A percentile compares a stretch with the other conserved stretches of the same genome.
These are phyloP conservation scores for Elanoides forficatus DNA, from an alignment of 2,113 vertebrate species.

Conservation along the genomic window DNA sequence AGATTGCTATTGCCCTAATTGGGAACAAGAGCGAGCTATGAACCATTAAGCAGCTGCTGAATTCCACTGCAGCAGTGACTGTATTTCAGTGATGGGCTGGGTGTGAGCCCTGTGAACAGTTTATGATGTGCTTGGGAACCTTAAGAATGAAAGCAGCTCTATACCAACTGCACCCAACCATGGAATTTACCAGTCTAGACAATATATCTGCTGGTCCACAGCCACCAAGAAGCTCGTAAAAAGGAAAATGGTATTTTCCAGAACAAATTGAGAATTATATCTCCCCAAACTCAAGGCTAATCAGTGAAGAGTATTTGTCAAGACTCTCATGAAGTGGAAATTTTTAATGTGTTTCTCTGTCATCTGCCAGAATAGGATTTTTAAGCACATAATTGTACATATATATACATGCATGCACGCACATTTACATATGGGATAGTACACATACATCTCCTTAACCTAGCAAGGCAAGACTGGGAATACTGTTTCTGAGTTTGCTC, in stretches of 20 bases:
- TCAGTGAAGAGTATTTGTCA: neutral
- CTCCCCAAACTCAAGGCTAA: neutral
- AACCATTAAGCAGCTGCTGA: conserved; percentile 27
- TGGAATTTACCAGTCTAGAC: neutral
- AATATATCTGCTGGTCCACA: neutral
- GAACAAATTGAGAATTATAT: neutral
- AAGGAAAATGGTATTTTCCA: neutral
- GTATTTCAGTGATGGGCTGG: neutral
- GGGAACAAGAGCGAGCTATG: neutral
- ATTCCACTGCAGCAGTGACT: neutral
- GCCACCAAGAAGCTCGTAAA: neutral
- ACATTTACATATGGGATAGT: accelerated
- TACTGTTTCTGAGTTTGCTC: neutral
- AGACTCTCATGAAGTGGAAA: neutral
- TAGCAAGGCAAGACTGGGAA: neutral
- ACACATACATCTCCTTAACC: neutral
- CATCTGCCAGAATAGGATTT: neutral
- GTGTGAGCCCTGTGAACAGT: neutral
- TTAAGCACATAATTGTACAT: neutral
- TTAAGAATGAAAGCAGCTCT: neutral
- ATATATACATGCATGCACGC: neutral
- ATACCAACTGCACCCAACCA: neutral
- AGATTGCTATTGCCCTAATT: conserved; percentile 30
- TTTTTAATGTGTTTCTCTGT: neutral
- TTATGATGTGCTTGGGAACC: neutral